Evolutionary conservation across 92 coral and sea anemone genomes (phyloP).

Genomic region (Umimayanthus kanabou): DNA sequence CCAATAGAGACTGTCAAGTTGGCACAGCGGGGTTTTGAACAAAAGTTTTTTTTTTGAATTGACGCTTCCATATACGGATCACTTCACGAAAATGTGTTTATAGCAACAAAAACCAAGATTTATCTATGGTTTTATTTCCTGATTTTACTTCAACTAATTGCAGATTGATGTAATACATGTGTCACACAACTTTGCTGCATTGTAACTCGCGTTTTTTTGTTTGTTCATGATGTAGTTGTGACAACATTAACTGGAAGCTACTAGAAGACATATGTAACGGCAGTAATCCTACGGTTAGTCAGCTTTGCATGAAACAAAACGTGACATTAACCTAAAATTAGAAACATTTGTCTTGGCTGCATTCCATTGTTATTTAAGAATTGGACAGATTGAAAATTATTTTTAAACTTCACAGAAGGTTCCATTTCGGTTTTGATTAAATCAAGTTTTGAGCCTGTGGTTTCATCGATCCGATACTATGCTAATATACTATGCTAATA

Average conservation of each 20-base stretch:
- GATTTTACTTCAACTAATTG: neutral
- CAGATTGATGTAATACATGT: neutral
- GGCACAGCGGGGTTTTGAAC: neutral
- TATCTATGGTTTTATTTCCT: neutral
- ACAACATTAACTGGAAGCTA: neutral
- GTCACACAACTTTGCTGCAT: too few relatives aligned
- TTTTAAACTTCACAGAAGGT: too few relatives aligned
- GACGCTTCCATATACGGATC: conserved; percentile 56
- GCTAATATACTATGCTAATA: neutral
- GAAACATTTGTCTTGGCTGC: neutral
- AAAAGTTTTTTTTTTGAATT: conserved; percentile 11
- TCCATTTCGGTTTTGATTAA: neutral
- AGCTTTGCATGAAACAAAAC: neutral
- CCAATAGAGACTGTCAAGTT: neutral
- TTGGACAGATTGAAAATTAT: too few relatives aligned
- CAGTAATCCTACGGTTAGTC: too few relatives aligned
- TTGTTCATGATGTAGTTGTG: neutral
- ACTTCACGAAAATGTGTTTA: neutral
- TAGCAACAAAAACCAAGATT: neutral
- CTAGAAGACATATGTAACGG: neutral
- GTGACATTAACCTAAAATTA: neutral
- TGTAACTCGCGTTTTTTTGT: neutral
- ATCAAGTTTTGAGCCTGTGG: neutral
- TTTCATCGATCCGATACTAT: neutral
- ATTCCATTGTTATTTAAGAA: too few relatives aligned